Evolutionary conservation across 2,797 vertebrate species (phyloP), one percentile per base, ranked within the genome.

Genomic region (Sebastes baramenuke): DNA sequence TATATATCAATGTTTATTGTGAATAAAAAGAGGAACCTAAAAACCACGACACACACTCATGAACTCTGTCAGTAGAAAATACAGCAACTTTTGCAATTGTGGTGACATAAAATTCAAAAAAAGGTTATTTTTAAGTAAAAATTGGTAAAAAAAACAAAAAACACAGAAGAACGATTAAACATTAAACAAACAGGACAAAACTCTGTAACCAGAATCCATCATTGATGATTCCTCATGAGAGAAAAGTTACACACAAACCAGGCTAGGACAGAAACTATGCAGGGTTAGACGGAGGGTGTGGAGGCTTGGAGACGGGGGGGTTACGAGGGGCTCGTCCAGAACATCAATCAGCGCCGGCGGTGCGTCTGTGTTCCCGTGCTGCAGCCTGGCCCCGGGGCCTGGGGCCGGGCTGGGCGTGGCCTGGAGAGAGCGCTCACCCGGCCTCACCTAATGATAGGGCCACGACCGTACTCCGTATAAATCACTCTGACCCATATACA

Each of bases 401-500:
- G 38, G 49, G 72, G 75, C 70, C 73, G 72, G 76, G 22, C n/a
- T 16, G 32, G 61, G 87, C 34, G 82, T 73, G 86, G 84, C 68
- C 64, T 73, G 52, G 25, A 82, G 72, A 88, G 73, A 84, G 75
- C 88, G 81, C 84, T 84, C 80, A 82, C 42, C 84, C 22, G 22
- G 34, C 84, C 89, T 88, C 70, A 16, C 76, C 84, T 95, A 96
- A 96, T 96, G 93, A 95, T 90, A 95, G 94, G 93, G 87, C 82
- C 80, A 82, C 5, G 14, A 87, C 87, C 89, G 91, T 93, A 87
- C 89, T 88, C 85, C 68, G 75, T 88, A 94, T 96, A 96, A 96
- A 96, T 96, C 95, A 96, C 93, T 90, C 81, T 91, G 88, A 90
- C 91, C 89, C 92, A 81, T 81, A 90, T 93, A 91, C 88, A 89